Base-by-base conservation (phyloP, 2,797 vertebrate genomes). In the Microcaecilia unicolor region DNA sequence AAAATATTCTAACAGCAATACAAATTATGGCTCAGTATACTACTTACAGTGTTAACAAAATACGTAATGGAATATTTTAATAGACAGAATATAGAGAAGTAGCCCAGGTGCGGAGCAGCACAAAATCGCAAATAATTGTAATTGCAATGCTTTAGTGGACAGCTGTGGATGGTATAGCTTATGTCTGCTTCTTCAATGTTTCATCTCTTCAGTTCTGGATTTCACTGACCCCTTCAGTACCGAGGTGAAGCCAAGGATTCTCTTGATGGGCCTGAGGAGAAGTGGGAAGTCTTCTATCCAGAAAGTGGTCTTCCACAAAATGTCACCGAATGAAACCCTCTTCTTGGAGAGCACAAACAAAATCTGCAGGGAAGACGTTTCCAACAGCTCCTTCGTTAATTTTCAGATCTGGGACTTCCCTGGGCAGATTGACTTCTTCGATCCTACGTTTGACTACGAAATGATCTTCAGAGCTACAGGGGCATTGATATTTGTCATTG, bases 251-350 rank as follows among this genome's bases (percentile, higher is more conserved):
- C 92, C 93, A 16, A 88, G 93, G 27, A 94, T 97, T 45, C 71
- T 96, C 51, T 75, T 97, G 25, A 97, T 97, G 93, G 92, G 92
- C 33, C 74, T 97, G 52, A 73, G 93, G 34, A 84, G 90, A 61
- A 95, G 91, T 6, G 93, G 93, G 17, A 97, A 97, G 45, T 96
- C 92, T 4, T 97, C 92, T 21, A 96, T 97, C 63, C 93, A 97
- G 77, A 96, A 94, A 70, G 91, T 95, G 40, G 91, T 94, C 36
- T 91, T 95, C 74, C 85, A 89, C 74, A 92, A 86, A 67, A 92
- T 92, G 90, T 92, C 90, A 0, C 90, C 90, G 10, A 92, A 87
- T 9, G 90, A 92, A 60, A 92, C 90, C 0, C 84, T 92, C 1
- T 92, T 92, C 68, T 51, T 92, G 70, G 90, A 92, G 64, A 91